Evolutionary conservation across 2,888 invertebrate species (phyloP), one percentile per base, ranked within the genome.

Genomic region (Leptura quadrifasciata): DNA sequence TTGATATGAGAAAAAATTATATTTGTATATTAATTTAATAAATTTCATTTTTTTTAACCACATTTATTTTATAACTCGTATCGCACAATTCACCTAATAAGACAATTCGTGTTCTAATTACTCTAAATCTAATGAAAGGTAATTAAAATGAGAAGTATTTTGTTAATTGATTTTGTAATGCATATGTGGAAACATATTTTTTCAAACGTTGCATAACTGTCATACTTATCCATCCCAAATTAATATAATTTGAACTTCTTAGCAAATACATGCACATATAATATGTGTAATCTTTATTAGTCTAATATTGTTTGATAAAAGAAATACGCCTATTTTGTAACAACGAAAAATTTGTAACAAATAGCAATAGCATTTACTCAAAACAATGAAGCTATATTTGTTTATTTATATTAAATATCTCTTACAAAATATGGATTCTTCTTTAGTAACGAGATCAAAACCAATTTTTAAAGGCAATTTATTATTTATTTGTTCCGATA

Each of bases 391-490:
- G 8, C 12, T 12, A 39, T 39, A 2, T 15, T 1, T 39, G 15
- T 39, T 39, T 39, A 12, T 15, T 15, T 15, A 39, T 15, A 39
- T 39, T 15, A 39, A 15, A 39, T 39, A 15, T 39, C 15, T 39
- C 39, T 39, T 39, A 39, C 39, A 39, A 39, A 10, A 39, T 39
- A 39, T 0, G 39, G 12, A 39, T 8, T 10, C 17, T n/a, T 47
- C 12, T 47, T 57, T 20, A 57, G 21, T 20, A 20, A 57, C 21
- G n/a, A 47, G 47, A 47, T 47, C n/a, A 47, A 39, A 39, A 6
- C 39, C 39, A 60, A 21, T 55, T 55, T 57, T 57, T 31, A 27
- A 47, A 47, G 47, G n/a, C 6, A 47, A n/a, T n/a, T 47, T 47
- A 47, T n/a, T 47, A 15, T 47, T 47, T 47, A 47, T n/a, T 47